These are phyloP conservation scores for Tetragonula clypearis DNA, from an alignment of 1,140 invertebrate species.

Conservation along the genomic window DNA sequence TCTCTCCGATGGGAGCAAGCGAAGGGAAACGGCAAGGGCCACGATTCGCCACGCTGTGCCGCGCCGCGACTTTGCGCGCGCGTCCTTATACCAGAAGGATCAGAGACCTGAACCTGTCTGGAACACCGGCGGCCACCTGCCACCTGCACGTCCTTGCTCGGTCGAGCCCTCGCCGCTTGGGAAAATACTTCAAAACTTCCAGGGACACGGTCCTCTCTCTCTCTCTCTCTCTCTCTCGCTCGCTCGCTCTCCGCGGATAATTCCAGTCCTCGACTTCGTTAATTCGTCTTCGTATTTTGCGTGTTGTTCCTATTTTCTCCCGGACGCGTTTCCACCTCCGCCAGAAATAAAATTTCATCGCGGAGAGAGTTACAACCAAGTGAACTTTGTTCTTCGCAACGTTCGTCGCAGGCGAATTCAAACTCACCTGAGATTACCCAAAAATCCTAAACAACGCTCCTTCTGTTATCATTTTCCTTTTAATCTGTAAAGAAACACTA, in stretches of 20 bases:
- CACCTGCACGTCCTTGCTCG: slow-evolving; percentile 64
- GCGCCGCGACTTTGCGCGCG: slow-evolving; percentile 25
- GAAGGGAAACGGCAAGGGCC: background rate
- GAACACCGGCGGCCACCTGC: slow-evolving; percentile 65
- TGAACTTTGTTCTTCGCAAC: background rate
- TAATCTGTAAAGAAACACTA: too few relatives aligned
- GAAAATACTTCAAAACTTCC: slow-evolving; percentile 64
- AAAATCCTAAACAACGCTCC: too few relatives aligned
- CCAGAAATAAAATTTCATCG: background rate
- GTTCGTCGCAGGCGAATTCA: background rate
- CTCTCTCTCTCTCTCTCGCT: too few relatives aligned
- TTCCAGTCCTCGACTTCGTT: slow-evolving; percentile 15
- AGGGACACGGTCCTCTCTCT: background rate
- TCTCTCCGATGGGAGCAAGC: background rate
- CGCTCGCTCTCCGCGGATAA: slow-evolving; percentile 8
- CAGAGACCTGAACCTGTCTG: slow-evolving; percentile 65
- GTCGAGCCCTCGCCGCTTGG: slow-evolving; percentile 38
- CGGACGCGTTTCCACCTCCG: background rate
- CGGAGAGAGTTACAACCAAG: background rate
- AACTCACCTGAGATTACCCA: background rate
- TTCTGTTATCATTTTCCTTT: too few relatives aligned
- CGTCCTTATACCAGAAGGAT: slow-evolving; percentile 49
- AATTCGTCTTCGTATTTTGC: slow-evolving; percentile 40
- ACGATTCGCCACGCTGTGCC: slow-evolving; percentile 51
- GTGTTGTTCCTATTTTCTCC: background rate